phyloP scores from a whole-genome alignment of 2,113 vertebrate genomes.

The Uria lomvia region DNA sequence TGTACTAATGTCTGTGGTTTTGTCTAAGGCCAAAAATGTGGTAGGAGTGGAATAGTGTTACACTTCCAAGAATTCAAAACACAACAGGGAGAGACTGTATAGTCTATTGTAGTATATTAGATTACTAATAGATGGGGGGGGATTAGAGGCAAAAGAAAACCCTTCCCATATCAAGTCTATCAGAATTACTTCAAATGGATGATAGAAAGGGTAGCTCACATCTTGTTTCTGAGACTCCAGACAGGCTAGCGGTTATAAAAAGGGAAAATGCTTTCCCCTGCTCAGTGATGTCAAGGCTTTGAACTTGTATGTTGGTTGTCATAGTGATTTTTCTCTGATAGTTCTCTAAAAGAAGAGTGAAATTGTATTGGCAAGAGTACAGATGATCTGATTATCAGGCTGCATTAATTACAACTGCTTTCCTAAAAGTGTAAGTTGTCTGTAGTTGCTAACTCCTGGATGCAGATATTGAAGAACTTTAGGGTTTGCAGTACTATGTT shows the following conservation, averaged over 20 bases:
- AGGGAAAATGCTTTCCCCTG: neutral
- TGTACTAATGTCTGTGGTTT: neutral
- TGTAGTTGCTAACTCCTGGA: neutral
- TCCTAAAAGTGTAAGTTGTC: neutral
- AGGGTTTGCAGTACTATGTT: neutral
- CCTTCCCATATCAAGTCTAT: accelerated
- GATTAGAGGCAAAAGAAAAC: neutral
- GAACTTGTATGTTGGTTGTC: neutral
- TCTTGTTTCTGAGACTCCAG: neutral
- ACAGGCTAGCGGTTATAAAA: neutral
- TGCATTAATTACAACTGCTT: neutral
- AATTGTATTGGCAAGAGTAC: neutral
- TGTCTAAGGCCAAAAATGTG: neutral
- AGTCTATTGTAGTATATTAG: neutral
- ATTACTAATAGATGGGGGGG: neutral
- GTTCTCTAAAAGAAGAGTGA: neutral
- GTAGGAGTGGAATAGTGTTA: neutral
- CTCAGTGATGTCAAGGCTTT: neutral
- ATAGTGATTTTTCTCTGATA: neutral
- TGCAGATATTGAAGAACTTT: neutral
- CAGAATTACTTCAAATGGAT: neutral
- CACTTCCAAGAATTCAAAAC: neutral
- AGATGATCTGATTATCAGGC: neutral
- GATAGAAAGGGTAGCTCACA: neutral
- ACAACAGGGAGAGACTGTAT: neutral